Percentiles rank a stretch among this genome's conserved stretches.
Evolutionary conservation across 2,797 vertebrate species (phyloP).

Genomic region (Siniperca undulata): DNA sequence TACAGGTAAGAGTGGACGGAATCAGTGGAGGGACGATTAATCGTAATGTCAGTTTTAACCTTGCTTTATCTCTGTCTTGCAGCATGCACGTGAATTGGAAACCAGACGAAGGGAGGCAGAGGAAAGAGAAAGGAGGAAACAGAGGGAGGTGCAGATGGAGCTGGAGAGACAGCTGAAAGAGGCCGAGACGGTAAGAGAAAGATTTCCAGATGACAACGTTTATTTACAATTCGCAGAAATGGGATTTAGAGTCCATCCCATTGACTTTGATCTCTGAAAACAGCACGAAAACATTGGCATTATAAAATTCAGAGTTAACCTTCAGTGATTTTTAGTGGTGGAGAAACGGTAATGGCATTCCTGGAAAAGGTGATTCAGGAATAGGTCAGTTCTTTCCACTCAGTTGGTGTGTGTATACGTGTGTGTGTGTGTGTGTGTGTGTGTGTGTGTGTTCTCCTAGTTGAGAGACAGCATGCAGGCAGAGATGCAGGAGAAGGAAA

Average conservation of each 20-base stretch:
- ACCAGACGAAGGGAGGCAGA: conserved; percentile 75
- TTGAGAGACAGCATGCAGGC: conserved; percentile 80
- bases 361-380: conserved; percentile 59
- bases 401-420: conserved; percentile 16
- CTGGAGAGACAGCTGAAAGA: conserved; percentile 82
- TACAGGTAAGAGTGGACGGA: conserved; percentile 68
- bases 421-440: conserved; percentile 34
- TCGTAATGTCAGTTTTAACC: neutral
- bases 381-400: conserved; percentile 53
- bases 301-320: conserved; percentile 55
- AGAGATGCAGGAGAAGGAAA: conserved; percentile 83
- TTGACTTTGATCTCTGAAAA: conserved; percentile 26
- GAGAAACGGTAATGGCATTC: conserved; percentile 38
- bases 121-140: conserved; percentile 75
- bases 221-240: conserved; percentile 52
- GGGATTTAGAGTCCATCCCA: conserved; percentile 23
- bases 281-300: conserved; percentile 40
- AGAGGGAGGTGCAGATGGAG: conserved; percentile 82
- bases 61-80: conserved; percentile 14
- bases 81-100: conserved; percentile 82
- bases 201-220: conserved; percentile 22
- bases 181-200: conserved; percentile 75
- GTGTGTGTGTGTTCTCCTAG: conserved; percentile 59
- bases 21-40: fast-evolving
- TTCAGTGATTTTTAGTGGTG: conserved; percentile 45